phyloP scores from a whole-genome alignment of 2,797 vertebrate genomes.

The Melanotaenia pygmaea region DNA sequence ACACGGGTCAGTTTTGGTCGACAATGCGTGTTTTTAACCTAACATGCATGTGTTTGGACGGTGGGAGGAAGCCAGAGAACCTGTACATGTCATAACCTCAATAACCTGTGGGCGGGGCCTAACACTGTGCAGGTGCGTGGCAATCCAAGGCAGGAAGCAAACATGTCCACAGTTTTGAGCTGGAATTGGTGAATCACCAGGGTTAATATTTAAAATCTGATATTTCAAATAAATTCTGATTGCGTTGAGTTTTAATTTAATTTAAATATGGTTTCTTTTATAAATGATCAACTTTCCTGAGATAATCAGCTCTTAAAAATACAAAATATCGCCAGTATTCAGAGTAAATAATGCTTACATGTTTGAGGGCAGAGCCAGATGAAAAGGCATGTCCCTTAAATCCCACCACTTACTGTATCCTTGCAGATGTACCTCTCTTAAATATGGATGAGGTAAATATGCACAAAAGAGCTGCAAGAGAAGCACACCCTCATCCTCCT shows the following conservation, averaged over 20 bases:
- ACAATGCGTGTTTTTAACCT: too few species aligned
- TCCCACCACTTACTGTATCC: slow-evolving; percentile 44
- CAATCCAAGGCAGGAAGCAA: neutral
- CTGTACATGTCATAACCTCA: too few species aligned
- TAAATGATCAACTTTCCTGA: neutral
- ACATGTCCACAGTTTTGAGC: neutral
- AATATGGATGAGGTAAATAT: slow-evolving; percentile 79
- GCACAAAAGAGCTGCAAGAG: slow-evolving; percentile 60
- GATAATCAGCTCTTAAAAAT: neutral
- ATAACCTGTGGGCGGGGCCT: too few species aligned
- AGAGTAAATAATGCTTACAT: neutral
- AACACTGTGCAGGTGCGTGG: neutral
- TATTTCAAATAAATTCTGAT: neutral
- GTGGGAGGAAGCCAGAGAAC: too few species aligned
- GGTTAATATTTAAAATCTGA: neutral
- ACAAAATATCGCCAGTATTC: neutral
- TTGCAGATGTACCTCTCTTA: slow-evolving; percentile 55
- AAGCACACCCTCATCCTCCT: slow-evolving; percentile 33
- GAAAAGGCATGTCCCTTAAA: slow-evolving; percentile 39
- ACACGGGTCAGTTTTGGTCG: too few species aligned
- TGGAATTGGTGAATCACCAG: neutral
- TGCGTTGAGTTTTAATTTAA: neutral
- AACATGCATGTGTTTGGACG: too few species aligned
- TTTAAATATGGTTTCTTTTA: neutral
- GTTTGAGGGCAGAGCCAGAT: slow-evolving; percentile 22